These are phyloP conservation scores for Orientallactaga bullata DNA, from an alignment of 2,113 vertebrate genomes.

Conservation along the genomic window DNA sequence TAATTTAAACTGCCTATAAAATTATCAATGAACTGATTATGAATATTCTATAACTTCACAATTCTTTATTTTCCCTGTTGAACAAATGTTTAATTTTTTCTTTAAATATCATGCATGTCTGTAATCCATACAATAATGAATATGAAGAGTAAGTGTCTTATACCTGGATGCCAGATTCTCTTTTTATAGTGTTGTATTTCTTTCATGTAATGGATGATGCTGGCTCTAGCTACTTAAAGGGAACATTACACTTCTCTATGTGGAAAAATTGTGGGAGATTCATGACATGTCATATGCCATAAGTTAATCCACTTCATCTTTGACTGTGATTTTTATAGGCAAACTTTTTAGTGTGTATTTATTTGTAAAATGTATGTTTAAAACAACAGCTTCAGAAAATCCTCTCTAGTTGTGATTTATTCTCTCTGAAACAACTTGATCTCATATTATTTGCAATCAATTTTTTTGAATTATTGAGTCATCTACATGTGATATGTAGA, in stretches of 20 bases:
- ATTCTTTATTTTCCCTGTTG: neutral
- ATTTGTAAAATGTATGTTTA: constrained; percentile 30
- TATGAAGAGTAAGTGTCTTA: neutral
- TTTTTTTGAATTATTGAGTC: constrained; percentile 44
- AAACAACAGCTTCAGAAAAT: neutral
- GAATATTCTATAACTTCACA: neutral
- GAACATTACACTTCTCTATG: neutral
- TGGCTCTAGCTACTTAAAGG: neutral
- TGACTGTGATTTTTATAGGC: constrained; percentile 16
- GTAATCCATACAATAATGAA: neutral
- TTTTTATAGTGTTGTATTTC: neutral
- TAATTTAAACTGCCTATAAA: neutral
- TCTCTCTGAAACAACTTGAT: constrained; percentile 8
- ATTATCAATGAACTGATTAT: neutral
- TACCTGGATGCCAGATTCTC: neutral
- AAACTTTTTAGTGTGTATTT: constrained; percentile 55
- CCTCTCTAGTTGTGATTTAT: constrained; percentile 60
- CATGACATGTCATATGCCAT: neutral
- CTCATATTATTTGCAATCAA: constrained; percentile 53
- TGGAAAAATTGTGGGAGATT: neutral
- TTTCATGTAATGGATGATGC: neutral
- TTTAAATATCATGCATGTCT: neutral
- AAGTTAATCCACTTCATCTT: constrained; percentile 5
- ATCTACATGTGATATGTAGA: constrained; percentile 38
- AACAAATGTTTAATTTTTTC: neutral